These are phyloP conservation scores for Beris morrisii DNA, from an alignment of 2,888 invertebrate species.

Conservation along the genomic window DNA sequence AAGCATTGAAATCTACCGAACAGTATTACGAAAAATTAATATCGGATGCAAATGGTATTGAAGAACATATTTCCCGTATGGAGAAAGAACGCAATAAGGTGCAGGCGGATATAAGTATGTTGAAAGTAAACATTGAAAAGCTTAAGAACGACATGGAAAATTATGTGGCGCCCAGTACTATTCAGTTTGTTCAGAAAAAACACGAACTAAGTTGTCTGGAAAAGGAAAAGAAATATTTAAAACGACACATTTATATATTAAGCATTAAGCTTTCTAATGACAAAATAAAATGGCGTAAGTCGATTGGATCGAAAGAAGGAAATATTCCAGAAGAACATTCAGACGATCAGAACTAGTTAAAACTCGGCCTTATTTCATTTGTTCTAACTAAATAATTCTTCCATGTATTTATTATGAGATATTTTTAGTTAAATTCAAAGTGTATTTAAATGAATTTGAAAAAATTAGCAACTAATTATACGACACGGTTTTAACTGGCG, in stretches of 20 bases:
- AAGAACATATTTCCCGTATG: conserved; percentile 54
- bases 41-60: conserved; percentile 52
- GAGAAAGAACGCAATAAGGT: conserved; percentile 51
- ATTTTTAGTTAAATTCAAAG: no score
- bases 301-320: not conserved
- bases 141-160: conserved; percentile 51
- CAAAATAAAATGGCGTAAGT: not conserved
- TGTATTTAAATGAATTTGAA: no score
- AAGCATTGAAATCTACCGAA: conserved; percentile 53
- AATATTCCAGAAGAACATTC: no score
- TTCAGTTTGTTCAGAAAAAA: conserved; percentile 59
- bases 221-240: conserved; percentile 51
- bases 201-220: conserved; percentile 54
- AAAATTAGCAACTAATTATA: no score
- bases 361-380: no score
- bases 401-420: no score
- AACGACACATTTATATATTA: conserved; percentile 45
- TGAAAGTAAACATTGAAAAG: conserved; percentile 48
- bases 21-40: conserved; percentile 52
- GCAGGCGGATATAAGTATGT: conserved; percentile 49
- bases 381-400: no score
- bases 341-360: no score
- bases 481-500: no score
- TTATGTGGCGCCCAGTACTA: conserved; percentile 58
- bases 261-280: conserved; percentile 8